Conservation (phyloP, 2,113 vertebrate genomes). For the Tretioscincus oriximinensis region DNA sequence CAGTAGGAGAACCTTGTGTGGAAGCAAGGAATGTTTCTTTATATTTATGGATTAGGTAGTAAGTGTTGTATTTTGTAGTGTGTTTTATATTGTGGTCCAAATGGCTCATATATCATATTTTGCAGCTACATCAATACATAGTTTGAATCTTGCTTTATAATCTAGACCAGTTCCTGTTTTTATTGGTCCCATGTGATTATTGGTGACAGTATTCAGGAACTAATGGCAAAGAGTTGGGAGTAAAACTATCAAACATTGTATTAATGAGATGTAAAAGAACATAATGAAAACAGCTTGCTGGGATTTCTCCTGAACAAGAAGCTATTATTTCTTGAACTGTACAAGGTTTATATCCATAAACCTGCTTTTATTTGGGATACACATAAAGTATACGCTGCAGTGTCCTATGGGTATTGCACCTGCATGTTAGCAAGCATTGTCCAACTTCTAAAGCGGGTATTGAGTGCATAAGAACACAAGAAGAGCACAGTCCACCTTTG, state of each 20-base stretch:
- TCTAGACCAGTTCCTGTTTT: neutral
- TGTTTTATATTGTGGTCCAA: neutral
- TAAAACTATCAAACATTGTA: constrained; percentile 16
- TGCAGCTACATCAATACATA: neutral
- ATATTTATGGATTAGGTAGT: neutral
- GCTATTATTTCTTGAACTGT: no score
- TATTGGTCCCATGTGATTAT: neutral
- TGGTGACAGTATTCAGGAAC: constrained; percentile 21
- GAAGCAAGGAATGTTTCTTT: neutral
- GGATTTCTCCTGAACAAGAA: constrained; percentile 8
- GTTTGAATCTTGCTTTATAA: constrained; percentile 12
- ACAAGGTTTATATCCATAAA: no score
- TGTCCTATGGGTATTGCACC: no score
- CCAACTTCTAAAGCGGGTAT: no score
- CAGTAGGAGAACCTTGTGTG: no score
- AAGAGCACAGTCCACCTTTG: no score
- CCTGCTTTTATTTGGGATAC: no score
- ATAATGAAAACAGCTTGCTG: constrained; percentile 13
- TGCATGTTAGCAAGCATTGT: no score
- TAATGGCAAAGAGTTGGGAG: neutral
- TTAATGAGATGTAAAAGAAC: neutral
- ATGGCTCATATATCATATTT: neutral
- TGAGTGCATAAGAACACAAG: no score
- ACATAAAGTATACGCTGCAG: no score
- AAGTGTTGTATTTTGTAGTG: neutral